Conservation (phyloP, 2,113 vertebrate genomes). For the Paralichthys olivaceus region DNA sequence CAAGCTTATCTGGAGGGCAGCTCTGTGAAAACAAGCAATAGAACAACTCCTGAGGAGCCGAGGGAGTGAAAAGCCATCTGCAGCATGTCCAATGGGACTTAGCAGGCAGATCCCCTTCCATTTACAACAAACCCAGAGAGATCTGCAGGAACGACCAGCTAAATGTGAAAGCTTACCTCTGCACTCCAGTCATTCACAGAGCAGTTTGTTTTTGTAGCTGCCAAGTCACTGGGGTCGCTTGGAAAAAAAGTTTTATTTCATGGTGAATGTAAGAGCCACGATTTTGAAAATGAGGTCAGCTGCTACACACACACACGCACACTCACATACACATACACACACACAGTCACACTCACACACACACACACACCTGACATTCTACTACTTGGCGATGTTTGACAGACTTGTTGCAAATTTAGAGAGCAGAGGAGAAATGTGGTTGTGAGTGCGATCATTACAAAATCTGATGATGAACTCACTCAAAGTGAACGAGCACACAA, state of each 20-base stretch:
- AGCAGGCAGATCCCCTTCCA: conserved; percentile 47
- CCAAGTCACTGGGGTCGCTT: not conserved
- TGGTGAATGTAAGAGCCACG: not conserved
- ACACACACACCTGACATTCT: too few relatives aligned
- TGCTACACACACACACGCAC: too few relatives aligned
- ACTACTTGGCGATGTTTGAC: too few relatives aligned
- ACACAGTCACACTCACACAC: too few relatives aligned
- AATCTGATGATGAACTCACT: too few relatives aligned
- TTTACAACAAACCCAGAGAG: conserved; percentile 46
- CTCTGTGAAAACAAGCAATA: conserved; percentile 69
- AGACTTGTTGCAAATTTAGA: too few relatives aligned
- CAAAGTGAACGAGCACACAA: too few relatives aligned
- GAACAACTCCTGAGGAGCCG: conserved; percentile 56
- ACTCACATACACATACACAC: too few relatives aligned
- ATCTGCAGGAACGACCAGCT: conserved; percentile 40
- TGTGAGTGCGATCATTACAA: too few relatives aligned
- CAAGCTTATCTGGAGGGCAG: conserved; percentile 65
- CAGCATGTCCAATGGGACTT: conserved; percentile 66
- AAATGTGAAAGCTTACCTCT: conserved; percentile 33
- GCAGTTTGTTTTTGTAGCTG: conserved; percentile 35
- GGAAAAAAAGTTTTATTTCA: too few relatives aligned
- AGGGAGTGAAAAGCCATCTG: conserved; percentile 50
- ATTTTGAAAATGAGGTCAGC: not conserved
- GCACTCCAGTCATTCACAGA: conserved; percentile 23
- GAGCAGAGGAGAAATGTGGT: too few relatives aligned